Conservation (phyloP, 2,113 vertebrate species). For the Bos javanicus region DNA sequence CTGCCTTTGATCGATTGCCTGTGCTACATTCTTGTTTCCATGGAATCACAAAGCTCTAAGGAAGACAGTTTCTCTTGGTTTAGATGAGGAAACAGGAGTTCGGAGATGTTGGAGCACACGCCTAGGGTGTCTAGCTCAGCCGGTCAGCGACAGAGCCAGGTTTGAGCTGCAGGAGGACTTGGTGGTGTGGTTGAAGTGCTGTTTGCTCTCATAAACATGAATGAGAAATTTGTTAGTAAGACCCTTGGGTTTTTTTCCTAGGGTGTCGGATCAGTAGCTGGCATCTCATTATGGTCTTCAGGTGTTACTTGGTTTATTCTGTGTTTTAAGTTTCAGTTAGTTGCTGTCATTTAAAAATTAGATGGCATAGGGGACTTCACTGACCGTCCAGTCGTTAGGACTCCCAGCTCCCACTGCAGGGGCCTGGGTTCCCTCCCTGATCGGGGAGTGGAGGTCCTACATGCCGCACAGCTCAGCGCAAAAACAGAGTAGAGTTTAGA, state of each 20-base stretch:
- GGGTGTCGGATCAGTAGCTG: not conserved
- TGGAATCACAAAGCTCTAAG: not conserved
- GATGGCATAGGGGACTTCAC: not conserved
- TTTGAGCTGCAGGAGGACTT: not conserved
- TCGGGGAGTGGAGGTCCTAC: fast-evolving
- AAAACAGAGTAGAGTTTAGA: not conserved
- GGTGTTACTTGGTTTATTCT: not conserved
- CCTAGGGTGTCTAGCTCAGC: not conserved
- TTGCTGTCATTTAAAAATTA: not conserved
- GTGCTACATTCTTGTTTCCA: not conserved
- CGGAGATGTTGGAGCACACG: not conserved
- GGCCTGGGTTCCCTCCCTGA: not conserved
- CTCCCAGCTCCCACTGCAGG: not conserved
- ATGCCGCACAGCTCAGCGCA: not conserved
- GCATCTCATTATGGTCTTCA: not conserved
- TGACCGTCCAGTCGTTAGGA: not conserved
- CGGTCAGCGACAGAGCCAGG: not conserved
- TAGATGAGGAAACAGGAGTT: not conserved
- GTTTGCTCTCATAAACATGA: not conserved
- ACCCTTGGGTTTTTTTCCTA: not conserved
- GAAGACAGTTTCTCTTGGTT: not conserved
- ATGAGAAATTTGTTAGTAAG: not conserved
- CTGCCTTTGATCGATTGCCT: not conserved
- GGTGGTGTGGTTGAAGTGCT: not conserved
- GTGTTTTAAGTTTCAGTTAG: not conserved